A percentile compares a stretch with the other conserved stretches of the same genome.
These are phyloP conservation scores for Arrhamphus sclerolepis DNA, from an alignment of 2,797 vertebrate species.

Conservation along the genomic window DNA sequence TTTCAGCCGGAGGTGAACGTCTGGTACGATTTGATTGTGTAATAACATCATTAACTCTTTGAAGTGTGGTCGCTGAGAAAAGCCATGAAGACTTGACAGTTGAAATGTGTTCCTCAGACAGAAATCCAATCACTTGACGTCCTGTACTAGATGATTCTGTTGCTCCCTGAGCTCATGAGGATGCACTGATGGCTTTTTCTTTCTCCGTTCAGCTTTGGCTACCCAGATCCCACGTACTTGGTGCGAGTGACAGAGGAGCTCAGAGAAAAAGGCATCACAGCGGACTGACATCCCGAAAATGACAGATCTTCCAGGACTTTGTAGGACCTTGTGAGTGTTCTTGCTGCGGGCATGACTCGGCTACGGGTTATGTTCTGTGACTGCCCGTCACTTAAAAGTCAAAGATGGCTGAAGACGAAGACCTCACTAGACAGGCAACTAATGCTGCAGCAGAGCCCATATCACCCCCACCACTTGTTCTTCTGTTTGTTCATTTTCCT, in stretches of 20 bases:
- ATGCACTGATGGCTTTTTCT: slow-evolving; percentile 46
- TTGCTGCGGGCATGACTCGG: slow-evolving; percentile 47
- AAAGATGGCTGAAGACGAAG: slow-evolving; percentile 45
- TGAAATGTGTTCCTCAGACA: slow-evolving; percentile 30
- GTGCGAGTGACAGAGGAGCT: slow-evolving; percentile 94
- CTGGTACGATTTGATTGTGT: slow-evolving; percentile 10
- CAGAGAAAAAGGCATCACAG: slow-evolving; percentile 91
- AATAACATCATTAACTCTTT: not conserved
- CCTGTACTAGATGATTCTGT: slow-evolving; percentile 9
- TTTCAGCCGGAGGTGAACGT: not conserved
- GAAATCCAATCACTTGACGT: slow-evolving; percentile 26
- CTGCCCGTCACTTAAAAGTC: slow-evolving; percentile 37
- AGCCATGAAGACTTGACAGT: slow-evolving; percentile 19
- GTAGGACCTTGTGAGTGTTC: slow-evolving; percentile 55
- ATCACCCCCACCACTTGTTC: slow-evolving; percentile 46
- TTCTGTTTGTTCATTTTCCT: slow-evolving; percentile 51
- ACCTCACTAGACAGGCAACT: slow-evolving; percentile 56
- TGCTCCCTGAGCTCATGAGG: slow-evolving; percentile 21
- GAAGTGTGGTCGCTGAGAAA: slow-evolving; percentile 3
- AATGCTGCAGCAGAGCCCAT: slow-evolving; percentile 66
- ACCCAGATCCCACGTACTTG: slow-evolving; percentile 94
- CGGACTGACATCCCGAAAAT: slow-evolving; percentile 79
- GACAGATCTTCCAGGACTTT: slow-evolving; percentile 56
- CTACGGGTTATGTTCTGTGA: slow-evolving; percentile 56
- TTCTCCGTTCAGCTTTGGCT: slow-evolving; percentile 87